Evolutionary conservation across 2,888 invertebrate species (phyloP).

Genomic region (Stictocephala bisonia): DNA sequence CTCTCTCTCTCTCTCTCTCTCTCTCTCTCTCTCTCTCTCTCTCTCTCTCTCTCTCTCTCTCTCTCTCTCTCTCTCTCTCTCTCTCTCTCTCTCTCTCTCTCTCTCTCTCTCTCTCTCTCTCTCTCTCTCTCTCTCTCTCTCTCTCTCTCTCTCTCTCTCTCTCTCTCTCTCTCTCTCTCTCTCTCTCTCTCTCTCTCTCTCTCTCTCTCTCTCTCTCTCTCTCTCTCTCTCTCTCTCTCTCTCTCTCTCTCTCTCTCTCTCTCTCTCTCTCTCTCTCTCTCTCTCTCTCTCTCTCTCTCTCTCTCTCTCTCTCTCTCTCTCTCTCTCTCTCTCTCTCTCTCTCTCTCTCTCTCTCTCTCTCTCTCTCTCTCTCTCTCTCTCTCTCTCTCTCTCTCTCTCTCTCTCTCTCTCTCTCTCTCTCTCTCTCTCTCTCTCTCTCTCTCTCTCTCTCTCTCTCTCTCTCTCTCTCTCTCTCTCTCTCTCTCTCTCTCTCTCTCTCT

Average conservation of each 20-base stretch:
- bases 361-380: slow-evolving; percentile 24
- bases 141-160: slow-evolving; percentile 24
- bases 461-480: slow-evolving; percentile 24
- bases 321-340: slow-evolving; percentile 24
- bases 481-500: slow-evolving; percentile 24
- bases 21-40: not conserved
- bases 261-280: slow-evolving; percentile 24
- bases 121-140: not conserved
- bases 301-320: slow-evolving; percentile 24
- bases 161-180: slow-evolving; percentile 24
- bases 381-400: slow-evolving; percentile 24
- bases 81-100: slow-evolving; percentile 33
- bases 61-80: slow-evolving; percentile 33
- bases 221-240: slow-evolving; percentile 24
- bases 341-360: slow-evolving; percentile 24
- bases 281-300: slow-evolving; percentile 24
- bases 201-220: slow-evolving; percentile 24
- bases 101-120: slow-evolving; percentile 30
- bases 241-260: slow-evolving; percentile 24
- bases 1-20: not conserved
- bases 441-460: slow-evolving; percentile 24
- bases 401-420: slow-evolving; percentile 24
- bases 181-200: slow-evolving; percentile 24
- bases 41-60: slow-evolving; percentile 23
- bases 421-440: slow-evolving; percentile 24